A percentile compares a stretch with the other conserved stretches of the same genome.
Evolutionary conservation across 2,888 invertebrate species (phyloP).

Genomic region (Pammene fasciana): DNA sequence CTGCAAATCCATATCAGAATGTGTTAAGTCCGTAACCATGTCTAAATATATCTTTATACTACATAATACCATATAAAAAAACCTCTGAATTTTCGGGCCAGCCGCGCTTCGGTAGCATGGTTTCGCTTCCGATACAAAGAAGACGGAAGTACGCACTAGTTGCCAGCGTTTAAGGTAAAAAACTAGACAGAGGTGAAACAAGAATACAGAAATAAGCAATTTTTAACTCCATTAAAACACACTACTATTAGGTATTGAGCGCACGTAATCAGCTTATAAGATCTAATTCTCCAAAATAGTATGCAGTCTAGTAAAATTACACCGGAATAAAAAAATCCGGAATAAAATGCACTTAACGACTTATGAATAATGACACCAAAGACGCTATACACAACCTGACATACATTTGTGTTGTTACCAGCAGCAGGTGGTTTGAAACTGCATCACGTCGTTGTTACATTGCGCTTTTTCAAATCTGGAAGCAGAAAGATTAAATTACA

Average conservation of each 20-base stretch:
- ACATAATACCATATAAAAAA: too few species aligned
- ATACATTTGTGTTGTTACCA: slow-evolving; percentile 68
- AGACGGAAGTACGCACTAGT: neutral
- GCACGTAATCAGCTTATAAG: neutral
- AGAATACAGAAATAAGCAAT: neutral
- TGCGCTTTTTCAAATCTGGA: slow-evolving; percentile 67
- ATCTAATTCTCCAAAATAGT: slow-evolving; percentile 14
- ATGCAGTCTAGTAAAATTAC: slow-evolving; percentile 43
- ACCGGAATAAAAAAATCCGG: slow-evolving; percentile 53
- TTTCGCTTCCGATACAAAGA: neutral
- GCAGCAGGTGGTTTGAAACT: slow-evolving; percentile 73
- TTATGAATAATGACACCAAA: slow-evolving; percentile 63
- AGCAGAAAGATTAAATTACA: slow-evolving; percentile 5
- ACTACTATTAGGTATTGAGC: slow-evolving; percentile 11
- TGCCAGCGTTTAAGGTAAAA: neutral
- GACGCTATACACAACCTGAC: slow-evolving; percentile 73
- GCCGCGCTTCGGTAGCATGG: neutral
- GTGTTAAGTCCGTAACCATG: neutral
- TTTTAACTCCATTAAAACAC: neutral
- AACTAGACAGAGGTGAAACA: neutral
- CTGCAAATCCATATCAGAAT: neutral
- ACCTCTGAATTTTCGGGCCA: neutral
- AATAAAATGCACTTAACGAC: slow-evolving; percentile 76
- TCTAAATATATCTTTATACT: too few species aligned
- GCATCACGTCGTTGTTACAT: slow-evolving; percentile 67